Base-by-base conservation (phyloP, 2,888 invertebrate genomes). In the Graphium colonna region DNA sequence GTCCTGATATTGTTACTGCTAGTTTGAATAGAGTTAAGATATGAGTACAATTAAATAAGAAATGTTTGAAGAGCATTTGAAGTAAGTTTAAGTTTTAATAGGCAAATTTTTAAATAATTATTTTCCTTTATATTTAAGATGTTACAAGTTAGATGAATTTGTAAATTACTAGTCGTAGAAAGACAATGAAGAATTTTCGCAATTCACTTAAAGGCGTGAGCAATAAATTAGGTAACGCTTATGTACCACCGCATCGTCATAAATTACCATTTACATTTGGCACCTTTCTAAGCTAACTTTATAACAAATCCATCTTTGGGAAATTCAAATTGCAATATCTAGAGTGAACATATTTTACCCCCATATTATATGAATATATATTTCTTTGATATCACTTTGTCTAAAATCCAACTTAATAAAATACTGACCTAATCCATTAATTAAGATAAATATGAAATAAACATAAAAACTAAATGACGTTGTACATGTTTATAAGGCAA, bases 11-110 rank as follows among this genome's bases (percentile, higher is more conserved):
- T 33, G 33, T 65, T 74, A 76, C 73, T 75, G 71, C 62, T 69
- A n/a, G 65, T 71, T 71, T 64, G 67, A 68, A 28, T 41, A 79
- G 71, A 60, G 61, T 70, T 81, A 79, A 80, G 75, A 65, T 73
- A 68, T 63, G 61, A 74, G 72, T 68, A 68, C 68, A 67, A 68
- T 69, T 71, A 69, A 68, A 61, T 61, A 10, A n/a, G 33, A n/a
- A 10, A n/a, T 33, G 33, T 2, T 33, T 33, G 3, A 33, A 33
- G n/a, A 10, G 33, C 33, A n/a, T 33, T 33, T 5, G 33, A 13
- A 12, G 36, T 36, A 36, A 36, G 12, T 49, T 44, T 54, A 46
- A 40, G 47, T 53, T 60, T 52, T 48, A 17, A 44, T 51, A 54
- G 48, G 28, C 12, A 51, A 48, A 40, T 53, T 28, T 44, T 48